Conservation (phyloP, 64 coral and sea anemone species). For the Stichodactyla mertensii region DNA sequence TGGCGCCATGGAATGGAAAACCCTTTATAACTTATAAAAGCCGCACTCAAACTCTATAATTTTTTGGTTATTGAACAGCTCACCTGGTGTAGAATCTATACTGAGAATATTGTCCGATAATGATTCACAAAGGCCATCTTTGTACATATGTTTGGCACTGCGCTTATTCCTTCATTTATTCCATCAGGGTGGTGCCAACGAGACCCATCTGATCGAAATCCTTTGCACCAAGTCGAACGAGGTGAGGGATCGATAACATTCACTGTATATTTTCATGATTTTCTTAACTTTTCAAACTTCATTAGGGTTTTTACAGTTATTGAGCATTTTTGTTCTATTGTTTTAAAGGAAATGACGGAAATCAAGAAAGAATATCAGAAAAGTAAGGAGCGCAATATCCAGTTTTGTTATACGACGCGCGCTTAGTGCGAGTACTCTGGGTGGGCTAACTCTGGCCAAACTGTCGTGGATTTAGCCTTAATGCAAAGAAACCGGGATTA, state of each 20-base stretch:
- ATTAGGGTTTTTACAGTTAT: too few species aligned
- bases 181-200: conserved; percentile 69
- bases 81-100: too few species aligned
- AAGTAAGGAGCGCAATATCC: conserved; percentile 33
- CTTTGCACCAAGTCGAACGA: conserved; percentile 61
- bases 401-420: not conserved
- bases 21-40: too few species aligned
- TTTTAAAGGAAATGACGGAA: conserved; percentile 33
- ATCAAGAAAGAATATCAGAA: conserved; percentile 57
- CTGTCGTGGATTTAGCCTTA: too few species aligned
- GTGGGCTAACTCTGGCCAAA: too few species aligned
- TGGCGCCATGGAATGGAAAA: too few species aligned
- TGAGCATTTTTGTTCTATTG: not conserved
- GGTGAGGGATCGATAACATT: conserved; percentile 26
- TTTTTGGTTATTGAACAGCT: not conserved
- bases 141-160: too few species aligned
- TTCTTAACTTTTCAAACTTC: not conserved
- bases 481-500: too few species aligned
- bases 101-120: not conserved
- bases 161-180: too few species aligned
- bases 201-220: conserved; percentile 66
- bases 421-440: not conserved
- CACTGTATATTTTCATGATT: not conserved
- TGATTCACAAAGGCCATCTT: not conserved
- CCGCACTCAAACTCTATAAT: too few species aligned